Conservation (phyloP, 2,888 invertebrate species). For the Chromoteleia sp. region DNA sequence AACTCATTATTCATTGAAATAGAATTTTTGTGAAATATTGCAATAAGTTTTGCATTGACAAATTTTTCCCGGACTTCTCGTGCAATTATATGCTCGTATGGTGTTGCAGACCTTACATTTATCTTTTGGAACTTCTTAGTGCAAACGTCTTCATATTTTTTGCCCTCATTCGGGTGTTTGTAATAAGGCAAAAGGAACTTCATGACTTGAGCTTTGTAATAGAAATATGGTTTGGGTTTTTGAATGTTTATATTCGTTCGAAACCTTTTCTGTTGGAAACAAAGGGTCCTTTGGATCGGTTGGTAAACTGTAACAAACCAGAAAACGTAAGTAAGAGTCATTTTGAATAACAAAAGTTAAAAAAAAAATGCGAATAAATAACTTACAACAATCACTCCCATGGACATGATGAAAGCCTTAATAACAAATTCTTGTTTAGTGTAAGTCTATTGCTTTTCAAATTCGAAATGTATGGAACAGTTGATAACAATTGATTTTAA, state of each 20-base stretch:
- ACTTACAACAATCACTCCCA: no score
- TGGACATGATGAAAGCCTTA: conserved; percentile 17
- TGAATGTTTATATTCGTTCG: conserved; percentile 92
- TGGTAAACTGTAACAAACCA: conserved; percentile 77
- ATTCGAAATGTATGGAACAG: conserved; percentile 50
- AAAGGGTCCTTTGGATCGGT: conserved; percentile 76
- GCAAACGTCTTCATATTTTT: conserved; percentile 85
- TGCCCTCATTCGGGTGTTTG: conserved; percentile 83
- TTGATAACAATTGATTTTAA: conserved; percentile 45
- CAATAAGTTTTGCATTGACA: conserved; percentile 89
- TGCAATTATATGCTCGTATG: conserved; percentile 90
- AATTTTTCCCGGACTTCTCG: conserved; percentile 90
- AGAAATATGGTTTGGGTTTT: conserved; percentile 90
- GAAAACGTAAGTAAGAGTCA: conserved; percentile 11
- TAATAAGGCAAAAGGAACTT: conserved; percentile 89
- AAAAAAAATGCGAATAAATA: no score
- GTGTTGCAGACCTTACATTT: conserved; percentile 85
- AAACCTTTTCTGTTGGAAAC: conserved; percentile 87
- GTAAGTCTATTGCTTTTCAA: conserved; percentile 48
- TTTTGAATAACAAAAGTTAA: neutral
- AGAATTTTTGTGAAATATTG: conserved; percentile 90
- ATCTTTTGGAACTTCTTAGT: neutral
- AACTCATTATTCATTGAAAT: conserved; percentile 88
- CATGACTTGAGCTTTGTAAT: conserved; percentile 88
- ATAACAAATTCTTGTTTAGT: conserved; percentile 35